These are phyloP conservation scores for Callochromis pleurospilus DNA, from an alignment of 2,113 vertebrate genomes.

Conservation along the genomic window DNA sequence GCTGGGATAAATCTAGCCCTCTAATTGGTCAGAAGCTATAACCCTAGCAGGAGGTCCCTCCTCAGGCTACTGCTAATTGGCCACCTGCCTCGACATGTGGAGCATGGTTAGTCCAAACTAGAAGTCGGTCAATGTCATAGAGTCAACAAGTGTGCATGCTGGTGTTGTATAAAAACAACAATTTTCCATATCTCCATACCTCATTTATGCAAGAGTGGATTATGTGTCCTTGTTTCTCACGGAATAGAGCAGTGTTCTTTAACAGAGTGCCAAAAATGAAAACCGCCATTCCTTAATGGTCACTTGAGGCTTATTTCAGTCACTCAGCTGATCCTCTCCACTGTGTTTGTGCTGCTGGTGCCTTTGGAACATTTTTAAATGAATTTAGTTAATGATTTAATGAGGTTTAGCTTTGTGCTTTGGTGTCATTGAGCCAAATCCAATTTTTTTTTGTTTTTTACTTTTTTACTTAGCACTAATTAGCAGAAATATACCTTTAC, in stretches of 20 bases:
- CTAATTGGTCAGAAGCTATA: slow-evolving; percentile 61
- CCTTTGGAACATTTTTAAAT: background rate
- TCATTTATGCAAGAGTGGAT: background rate
- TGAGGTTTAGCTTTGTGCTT: background rate
- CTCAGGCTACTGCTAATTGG: slow-evolving; percentile 59
- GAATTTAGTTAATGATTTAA: background rate
- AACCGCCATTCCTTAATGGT: background rate
- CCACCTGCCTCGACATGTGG: slow-evolving; percentile 30
- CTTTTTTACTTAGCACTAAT: background rate
- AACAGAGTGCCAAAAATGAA: background rate
- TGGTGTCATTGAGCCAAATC: background rate
- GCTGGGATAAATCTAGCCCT: slow-evolving; percentile 55
- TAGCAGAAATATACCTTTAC: background rate
- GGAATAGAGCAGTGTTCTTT: background rate
- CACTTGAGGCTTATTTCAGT: background rate
- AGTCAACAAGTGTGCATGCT: slow-evolving; percentile 45
- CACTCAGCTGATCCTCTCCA: background rate
- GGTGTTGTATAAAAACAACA: background rate
- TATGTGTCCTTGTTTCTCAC: background rate
- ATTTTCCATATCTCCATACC: background rate
- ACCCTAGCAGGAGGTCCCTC: slow-evolving; percentile 45
- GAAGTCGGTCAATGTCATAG: slow-evolving; percentile 4
- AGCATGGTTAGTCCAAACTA: slow-evolving; percentile 19
- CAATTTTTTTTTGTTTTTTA: fast-evolving
- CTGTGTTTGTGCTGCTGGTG: background rate